Conservation (phyloP, 2,797 vertebrate genomes). For the Scomberomorus guttatus region DNA sequence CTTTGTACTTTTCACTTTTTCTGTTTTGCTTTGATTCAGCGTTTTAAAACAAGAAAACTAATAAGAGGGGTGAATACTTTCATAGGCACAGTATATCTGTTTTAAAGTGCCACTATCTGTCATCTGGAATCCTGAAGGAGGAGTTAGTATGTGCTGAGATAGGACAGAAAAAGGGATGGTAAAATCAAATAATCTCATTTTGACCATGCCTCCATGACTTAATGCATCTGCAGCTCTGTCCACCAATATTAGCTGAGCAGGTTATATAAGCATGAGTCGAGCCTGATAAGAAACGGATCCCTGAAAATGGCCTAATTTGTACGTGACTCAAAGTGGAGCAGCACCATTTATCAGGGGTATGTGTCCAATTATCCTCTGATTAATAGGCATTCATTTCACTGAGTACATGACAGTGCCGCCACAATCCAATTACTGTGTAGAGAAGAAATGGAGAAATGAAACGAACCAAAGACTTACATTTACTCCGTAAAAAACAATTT, state of each 20-base stretch:
- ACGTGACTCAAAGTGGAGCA: constrained; percentile 80
- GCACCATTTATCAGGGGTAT: constrained; percentile 80
- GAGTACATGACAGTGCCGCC: constrained; percentile 70
- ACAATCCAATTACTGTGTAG: constrained; percentile 80
- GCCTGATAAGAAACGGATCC: constrained; percentile 81
- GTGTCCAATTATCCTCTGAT: constrained; percentile 85
- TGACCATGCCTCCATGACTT: constrained; percentile 19
- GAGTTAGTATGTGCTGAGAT: constrained; percentile 8
- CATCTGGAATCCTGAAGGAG: not conserved
- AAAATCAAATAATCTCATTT: constrained; percentile 41
- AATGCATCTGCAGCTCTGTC: constrained; percentile 29
- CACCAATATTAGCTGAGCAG: constrained; percentile 55
- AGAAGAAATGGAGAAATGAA: constrained; percentile 62
- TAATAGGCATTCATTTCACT: constrained; percentile 80
- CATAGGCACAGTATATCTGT: not conserved
- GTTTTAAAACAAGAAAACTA: not conserved
- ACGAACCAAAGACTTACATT: constrained; percentile 65
- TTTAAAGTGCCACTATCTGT: not conserved
- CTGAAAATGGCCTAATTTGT: constrained; percentile 81
- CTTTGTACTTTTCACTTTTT: no score
- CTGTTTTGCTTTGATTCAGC: no score
- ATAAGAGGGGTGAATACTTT: not conserved
- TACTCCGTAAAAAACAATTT: constrained; percentile 45
- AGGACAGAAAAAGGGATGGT: constrained; percentile 16
- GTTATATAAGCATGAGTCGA: constrained; percentile 71